Conservation (phyloP, 2,113 vertebrate species). For the Bujurquina vittata region DNA sequence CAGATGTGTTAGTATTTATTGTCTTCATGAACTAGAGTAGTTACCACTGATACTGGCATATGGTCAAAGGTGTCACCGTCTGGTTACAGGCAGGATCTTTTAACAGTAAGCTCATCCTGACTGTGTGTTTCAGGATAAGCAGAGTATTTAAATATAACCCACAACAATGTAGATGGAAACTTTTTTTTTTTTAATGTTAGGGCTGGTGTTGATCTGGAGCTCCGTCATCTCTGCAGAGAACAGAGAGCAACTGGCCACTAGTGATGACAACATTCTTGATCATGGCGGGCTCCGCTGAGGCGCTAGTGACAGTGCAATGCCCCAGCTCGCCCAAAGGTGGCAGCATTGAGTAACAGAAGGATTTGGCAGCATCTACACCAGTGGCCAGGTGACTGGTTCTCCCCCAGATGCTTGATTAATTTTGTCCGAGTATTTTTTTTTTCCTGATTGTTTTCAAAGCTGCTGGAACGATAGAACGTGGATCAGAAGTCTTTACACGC, state of each 20-base stretch:
- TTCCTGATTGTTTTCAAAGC: slow-evolving; percentile 56
- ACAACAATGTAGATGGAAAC: slow-evolving; percentile 7
- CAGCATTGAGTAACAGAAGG: slow-evolving; percentile 64
- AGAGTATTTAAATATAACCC: slow-evolving; percentile 22
- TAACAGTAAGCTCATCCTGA: slow-evolving; percentile 30
- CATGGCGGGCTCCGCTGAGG: slow-evolving; percentile 49
- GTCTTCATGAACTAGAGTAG: slow-evolving; percentile 20
- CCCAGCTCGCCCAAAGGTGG: slow-evolving; percentile 62
- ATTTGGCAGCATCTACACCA: slow-evolving; percentile 69
- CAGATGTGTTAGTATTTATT: slow-evolving; percentile 38
- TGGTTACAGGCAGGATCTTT: slow-evolving; percentile 26
- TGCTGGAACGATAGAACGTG: slow-evolving; percentile 39
- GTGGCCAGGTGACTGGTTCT: slow-evolving; percentile 60
- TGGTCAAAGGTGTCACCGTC: slow-evolving; percentile 23
- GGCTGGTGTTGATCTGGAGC: slow-evolving; percentile 60
- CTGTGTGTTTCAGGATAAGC: slow-evolving; percentile 38
- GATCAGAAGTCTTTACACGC: slow-evolving; percentile 34
- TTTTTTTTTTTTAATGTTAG: slow-evolving; percentile 14
- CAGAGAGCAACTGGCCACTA: slow-evolving; percentile 55
- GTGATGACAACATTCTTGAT: slow-evolving; percentile 64
- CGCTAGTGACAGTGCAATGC: slow-evolving; percentile 69
- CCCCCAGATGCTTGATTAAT: slow-evolving; percentile 32
- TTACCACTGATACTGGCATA: slow-evolving; percentile 26
- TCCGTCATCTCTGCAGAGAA: slow-evolving; percentile 40
- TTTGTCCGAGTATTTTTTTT: slow-evolving; percentile 17